Percentiles rank a stretch among this genome's conserved stretches.
These are phyloP conservation scores for Barbus barbus DNA, from an alignment of 2,113 vertebrate genomes.

Conservation along the genomic window DNA sequence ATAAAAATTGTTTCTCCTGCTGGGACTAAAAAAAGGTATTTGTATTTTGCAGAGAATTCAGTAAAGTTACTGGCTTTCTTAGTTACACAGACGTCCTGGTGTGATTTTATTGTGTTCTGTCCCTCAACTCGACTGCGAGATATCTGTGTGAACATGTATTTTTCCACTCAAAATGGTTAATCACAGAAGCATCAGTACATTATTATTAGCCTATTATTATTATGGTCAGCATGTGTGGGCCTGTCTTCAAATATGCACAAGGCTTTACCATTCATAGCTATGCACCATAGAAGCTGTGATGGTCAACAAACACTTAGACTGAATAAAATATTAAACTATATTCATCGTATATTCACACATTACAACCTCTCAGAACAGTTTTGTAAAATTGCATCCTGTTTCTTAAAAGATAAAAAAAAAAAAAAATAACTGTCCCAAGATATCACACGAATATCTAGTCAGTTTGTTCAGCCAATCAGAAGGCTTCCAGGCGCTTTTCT, in stretches of 20 bases:
- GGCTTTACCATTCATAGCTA: neutral
- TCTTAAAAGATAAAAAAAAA: neutral
- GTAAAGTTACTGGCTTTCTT: constrained; percentile 99
- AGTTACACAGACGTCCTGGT: constrained; percentile 89
- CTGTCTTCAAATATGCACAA: neutral
- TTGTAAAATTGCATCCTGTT: neutral
- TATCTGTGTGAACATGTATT: constrained; percentile 36
- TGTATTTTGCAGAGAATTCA: constrained; percentile 99
- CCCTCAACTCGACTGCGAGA: constrained; percentile 56
- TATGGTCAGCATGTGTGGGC: neutral
- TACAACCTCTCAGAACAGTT: neutral
- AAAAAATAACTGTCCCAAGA: no score
- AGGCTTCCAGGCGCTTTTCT: neutral
- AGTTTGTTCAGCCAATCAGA: neutral
- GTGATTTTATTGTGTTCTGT: constrained; percentile 80
- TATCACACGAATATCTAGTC: neutral
- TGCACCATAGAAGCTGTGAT: neutral
- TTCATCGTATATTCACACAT: neutral
- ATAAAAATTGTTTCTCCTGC: constrained; percentile 89
- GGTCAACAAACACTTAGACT: neutral
- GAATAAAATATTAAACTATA: neutral
- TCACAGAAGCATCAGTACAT: neutral
- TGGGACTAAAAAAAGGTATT: constrained; percentile 89
- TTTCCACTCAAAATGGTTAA: neutral
- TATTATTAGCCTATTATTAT: neutral